phyloP scores from a whole-genome alignment of 2,797 vertebrate species.

The Lacerta viridis region DNA sequence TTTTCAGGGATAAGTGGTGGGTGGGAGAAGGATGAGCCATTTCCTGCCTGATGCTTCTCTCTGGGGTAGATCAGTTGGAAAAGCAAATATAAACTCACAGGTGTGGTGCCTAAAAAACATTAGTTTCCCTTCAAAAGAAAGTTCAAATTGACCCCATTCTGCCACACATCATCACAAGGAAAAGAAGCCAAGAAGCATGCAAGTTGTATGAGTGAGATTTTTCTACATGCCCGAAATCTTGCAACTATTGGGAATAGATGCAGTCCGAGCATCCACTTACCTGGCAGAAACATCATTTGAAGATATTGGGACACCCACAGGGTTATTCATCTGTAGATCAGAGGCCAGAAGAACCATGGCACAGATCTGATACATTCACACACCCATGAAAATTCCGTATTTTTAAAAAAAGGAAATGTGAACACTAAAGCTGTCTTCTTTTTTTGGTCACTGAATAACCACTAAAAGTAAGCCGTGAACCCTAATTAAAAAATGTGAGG shows the following conservation, averaged over 20 bases:
- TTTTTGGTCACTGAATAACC: not conserved
- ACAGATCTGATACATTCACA: not conserved
- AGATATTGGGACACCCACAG: not conserved
- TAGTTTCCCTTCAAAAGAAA: too few species aligned
- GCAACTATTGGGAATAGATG: not conserved
- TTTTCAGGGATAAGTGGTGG: not conserved
- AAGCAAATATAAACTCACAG: too few species aligned
- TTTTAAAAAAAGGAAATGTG: not conserved
- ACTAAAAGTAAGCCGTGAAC: not conserved
- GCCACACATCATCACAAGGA: not conserved
- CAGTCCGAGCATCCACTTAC: not conserved
- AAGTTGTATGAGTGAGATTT: fast-evolving
- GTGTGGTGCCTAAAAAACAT: not conserved
- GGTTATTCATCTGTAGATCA: not conserved
- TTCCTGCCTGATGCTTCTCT: not conserved
- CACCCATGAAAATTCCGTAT: not conserved
- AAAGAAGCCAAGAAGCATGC: not conserved
- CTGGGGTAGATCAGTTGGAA: not conserved
- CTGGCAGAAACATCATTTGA: not conserved
- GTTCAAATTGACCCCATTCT: conserved; percentile 33
- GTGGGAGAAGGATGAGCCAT: too few species aligned
- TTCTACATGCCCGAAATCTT: not conserved
- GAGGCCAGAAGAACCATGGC: not conserved
- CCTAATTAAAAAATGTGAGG: not conserved
- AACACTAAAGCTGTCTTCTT: not conserved